Evolutionary conservation across 2,888 invertebrate species (phyloP), one percentile per base, ranked within the genome.

Genomic region (Cantharis rustica): DNA sequence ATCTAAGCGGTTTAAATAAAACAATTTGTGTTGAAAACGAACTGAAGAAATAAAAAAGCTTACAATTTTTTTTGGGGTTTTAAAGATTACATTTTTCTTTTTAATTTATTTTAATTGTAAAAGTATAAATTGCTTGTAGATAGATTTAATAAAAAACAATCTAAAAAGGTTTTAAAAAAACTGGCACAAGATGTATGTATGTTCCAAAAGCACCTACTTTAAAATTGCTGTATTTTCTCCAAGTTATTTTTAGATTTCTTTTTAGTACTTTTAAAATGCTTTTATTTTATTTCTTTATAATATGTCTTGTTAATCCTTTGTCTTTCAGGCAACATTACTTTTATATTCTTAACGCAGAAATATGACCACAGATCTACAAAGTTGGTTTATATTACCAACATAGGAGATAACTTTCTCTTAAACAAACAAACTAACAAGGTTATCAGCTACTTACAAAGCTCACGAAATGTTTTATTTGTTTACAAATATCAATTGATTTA

Each of bases 341-440:
- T 47, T 47, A 47, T 47, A 47, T 47, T 47, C n/a, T 47, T 47
- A 47, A 47, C 47, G 47, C 47, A 47, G 47, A 47, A 66, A 66
- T 66, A 23, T 20, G 23, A 66, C 20, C 64, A 66, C 64, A 66
- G 23, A 66, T 66, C 23, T 66, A 20, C 20, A 66, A 66, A 66
- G 20, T 66, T 66, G 64, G 64, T 66, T 66, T 66, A 66, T 66
- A 66, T 20, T 23, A 66, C 64, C 23, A 66, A 66, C 23, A 66
- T 23, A 66, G 23, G 31, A 63, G 80, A 82, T 79, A 82, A 82
- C 80, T 81, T 83, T 82, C 80, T 80, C 77, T 82, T 82, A 78
- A 76, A 80, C 82, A 83, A 83, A 83, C 83, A 83, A 76, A 75
- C 75, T 78, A 80, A 81, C 77, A 79, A 76, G 77, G 81, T 81